Base-by-base conservation (phyloP, 53 echinoderm and acorn worm genomes). In the Holothuria leucospilota region DNA sequence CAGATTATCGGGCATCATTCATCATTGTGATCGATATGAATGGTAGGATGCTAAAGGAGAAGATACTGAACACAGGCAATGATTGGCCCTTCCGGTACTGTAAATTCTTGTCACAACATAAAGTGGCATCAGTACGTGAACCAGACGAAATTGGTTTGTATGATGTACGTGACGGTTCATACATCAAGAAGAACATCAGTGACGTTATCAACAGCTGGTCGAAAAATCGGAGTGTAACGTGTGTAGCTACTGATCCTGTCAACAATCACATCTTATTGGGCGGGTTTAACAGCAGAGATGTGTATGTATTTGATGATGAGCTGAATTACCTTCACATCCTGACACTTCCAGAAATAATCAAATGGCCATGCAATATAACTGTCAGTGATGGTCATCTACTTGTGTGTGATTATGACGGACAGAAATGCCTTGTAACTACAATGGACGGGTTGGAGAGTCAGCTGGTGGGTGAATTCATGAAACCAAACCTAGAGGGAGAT, bases 201-300 rank as follows among this genome's bases (percentile, higher is more conserved):
- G 41, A 20, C 46, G 41, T 16, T 2, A 18, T 16, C 21, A 46
- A 7, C 46, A 72, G 41, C 27, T 72, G 72, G 72, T 20, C 72
- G 18, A 15, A 39, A 20, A 18, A 42, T 24, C 39, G 20, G 16
- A 8, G 1, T 72, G 21, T 72, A 49, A 20, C 12, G 40, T 72
- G 72, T 72, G 72, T 72, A 40, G 24, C 42, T 40, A 72, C 72
- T 72, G 72, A 72, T 72, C 72, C 72, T 40, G 40, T 42, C 72
- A 39, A 24, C 72, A 72, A 72, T 39, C 16, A 18, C 41, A 40
- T 72, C 5, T n/a, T 72, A 7, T n/a, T 72, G 20, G 72, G 72
- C 49, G 8, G 8, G 46, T 18, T 21, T 40, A 72, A 39, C 86
- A 72, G 72, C 72, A 72, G 72, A 49, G 0, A 46, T 42, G 72